These are phyloP conservation scores for Mormyrus iriodes DNA, from an alignment of 2,113 vertebrate genomes.

Conservation along the genomic window DNA sequence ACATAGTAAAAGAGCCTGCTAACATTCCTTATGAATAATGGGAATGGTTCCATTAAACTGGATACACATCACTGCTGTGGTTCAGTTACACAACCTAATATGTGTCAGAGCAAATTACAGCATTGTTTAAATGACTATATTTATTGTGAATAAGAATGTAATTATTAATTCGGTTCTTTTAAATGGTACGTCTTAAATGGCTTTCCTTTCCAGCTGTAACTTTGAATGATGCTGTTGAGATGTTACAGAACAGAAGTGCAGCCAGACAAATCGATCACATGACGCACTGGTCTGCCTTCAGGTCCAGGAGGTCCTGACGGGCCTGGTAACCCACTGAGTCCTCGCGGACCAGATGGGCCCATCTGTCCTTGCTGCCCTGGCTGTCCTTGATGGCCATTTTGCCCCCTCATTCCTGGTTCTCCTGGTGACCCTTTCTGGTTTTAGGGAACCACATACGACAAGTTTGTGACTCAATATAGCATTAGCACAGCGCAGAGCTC, in stretches of 20 bases:
- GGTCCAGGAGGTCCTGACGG: conserved; percentile 72
- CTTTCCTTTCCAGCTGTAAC: not conserved
- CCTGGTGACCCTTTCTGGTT: conserved; percentile 84
- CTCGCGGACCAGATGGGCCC: conserved; percentile 70
- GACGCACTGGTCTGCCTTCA: conserved; percentile 68
- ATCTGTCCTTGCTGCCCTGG: conserved; percentile 69
- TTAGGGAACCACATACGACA: not conserved
- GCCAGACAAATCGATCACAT: not conserved
- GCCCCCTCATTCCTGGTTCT: conserved; percentile 72
- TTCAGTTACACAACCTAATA: too few species aligned
- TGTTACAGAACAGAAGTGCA: not conserved
- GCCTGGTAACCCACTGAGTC: conserved; percentile 69
- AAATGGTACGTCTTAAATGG: not conserved
- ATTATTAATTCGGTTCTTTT: not conserved
- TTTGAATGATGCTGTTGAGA: not conserved
- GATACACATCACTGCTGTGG: not conserved
- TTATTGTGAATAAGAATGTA: not conserved
- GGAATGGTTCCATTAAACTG: too few species aligned
- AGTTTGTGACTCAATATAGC: not conserved
- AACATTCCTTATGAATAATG: not conserved
- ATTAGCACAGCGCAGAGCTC: not conserved
- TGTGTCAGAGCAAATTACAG: not conserved
- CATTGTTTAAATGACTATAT: not conserved
- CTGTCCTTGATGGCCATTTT: conserved; percentile 72
- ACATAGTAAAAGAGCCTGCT: not conserved